Evolutionary conservation across 2,797 vertebrate genomes (phyloP).

Genomic region (Enteromius unitaeniatus): DNA sequence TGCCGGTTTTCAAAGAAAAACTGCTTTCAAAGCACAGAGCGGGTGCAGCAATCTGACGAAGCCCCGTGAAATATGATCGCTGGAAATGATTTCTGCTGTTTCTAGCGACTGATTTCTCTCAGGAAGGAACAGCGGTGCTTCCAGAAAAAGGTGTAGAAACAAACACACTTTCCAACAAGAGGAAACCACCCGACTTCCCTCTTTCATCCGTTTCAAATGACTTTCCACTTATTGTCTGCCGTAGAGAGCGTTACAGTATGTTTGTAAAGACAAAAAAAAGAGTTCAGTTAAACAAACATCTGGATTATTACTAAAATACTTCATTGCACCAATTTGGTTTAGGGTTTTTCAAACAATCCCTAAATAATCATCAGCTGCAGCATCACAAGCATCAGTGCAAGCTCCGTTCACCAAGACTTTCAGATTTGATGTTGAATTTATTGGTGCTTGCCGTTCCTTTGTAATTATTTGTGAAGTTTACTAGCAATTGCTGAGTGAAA

Average conservation of each 20-base stretch:
- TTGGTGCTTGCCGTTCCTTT: no score
- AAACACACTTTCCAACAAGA: constrained; percentile 70
- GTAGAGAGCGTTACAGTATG: background rate
- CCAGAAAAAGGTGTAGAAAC: constrained; percentile 77
- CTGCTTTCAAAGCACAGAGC: background rate
- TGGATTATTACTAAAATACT: background rate
- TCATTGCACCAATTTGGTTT: background rate
- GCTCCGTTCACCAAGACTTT: no score
- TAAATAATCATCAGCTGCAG: background rate
- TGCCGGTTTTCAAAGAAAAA: background rate
- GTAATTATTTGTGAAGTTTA: no score
- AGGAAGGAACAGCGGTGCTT: constrained; percentile 82
- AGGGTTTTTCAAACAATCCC: background rate
- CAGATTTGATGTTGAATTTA: no score
- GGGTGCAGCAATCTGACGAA: background rate
- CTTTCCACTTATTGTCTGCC: constrained; percentile 55
- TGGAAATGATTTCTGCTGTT: constrained; percentile 11
- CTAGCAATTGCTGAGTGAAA: no score
- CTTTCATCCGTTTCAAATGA: constrained; percentile 67
- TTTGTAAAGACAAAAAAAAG: background rate
- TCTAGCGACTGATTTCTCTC: no score
- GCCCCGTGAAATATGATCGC: background rate
- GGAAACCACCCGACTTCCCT: constrained; percentile 75
- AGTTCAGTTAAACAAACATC: background rate
- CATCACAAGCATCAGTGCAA: background rate